These are phyloP conservation scores for Drosophila orosa DNA, from an alignment of 1,140 invertebrate genomes.

Conservation along the genomic window DNA sequence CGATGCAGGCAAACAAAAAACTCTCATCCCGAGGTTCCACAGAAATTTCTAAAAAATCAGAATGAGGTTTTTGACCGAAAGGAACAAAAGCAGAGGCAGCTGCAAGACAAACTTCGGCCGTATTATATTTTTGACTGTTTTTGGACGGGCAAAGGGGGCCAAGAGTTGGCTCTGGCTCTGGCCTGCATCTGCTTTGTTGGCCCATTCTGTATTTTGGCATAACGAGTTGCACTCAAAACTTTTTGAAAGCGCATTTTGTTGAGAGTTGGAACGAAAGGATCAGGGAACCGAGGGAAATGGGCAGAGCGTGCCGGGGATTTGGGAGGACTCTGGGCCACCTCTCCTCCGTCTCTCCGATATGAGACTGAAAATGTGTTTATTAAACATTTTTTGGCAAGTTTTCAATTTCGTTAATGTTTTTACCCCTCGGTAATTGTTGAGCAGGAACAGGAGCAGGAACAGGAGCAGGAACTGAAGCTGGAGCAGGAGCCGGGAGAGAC, in stretches of 20 bases:
- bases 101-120: slow-evolving; percentile 60
- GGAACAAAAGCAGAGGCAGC: slow-evolving; percentile 41
- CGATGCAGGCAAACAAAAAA: slow-evolving; percentile 30
- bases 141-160: neutral
- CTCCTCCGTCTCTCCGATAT: slow-evolving; percentile 1
- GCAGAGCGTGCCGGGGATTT: slow-evolving; percentile 28
- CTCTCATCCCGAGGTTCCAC: slow-evolving; percentile 15
- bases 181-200: slow-evolving; percentile 45
- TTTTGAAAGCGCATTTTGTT: slow-evolving; percentile 57
- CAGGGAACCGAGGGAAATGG: neutral
- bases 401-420: slow-evolving; percentile 78
- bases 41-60: slow-evolving; percentile 51
- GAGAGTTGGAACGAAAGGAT: slow-evolving; percentile 5
- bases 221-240: slow-evolving; percentile 72
- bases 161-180: slow-evolving; percentile 21
- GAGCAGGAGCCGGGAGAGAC: neutral
- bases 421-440: slow-evolving; percentile 18
- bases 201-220: slow-evolving; percentile 56
- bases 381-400: slow-evolving; percentile 77
- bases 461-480: neutral
- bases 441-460: neutral
- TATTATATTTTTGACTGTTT: slow-evolving; percentile 38
- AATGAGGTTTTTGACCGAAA: slow-evolving; percentile 38
- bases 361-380: slow-evolving; percentile 64
- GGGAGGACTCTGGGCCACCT: neutral